Conservation (phyloP, 2,888 invertebrate genomes). For the Eupsilia transversa region DNA sequence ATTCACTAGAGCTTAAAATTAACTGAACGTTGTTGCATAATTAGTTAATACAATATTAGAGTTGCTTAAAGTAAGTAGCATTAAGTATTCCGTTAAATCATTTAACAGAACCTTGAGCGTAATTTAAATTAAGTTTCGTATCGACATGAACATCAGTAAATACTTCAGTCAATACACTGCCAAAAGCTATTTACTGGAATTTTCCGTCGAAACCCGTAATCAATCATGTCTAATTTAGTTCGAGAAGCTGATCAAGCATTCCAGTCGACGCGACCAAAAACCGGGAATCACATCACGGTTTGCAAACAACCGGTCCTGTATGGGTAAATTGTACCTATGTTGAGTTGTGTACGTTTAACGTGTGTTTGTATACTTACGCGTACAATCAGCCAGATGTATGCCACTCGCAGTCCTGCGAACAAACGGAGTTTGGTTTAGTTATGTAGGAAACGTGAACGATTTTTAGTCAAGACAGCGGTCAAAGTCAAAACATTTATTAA, state of each 20-base stretch:
- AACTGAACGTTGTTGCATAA: constrained; percentile 1
- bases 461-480: constrained; percentile 42
- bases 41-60: constrained; percentile 4
- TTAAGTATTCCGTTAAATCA: constrained; percentile 5
- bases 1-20: neutral
- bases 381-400: constrained; percentile 66
- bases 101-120: neutral
- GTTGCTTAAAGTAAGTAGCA: neutral
- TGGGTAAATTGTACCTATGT: constrained; percentile 29
- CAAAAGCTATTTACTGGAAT: constrained; percentile 22
- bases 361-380: constrained; percentile 69
- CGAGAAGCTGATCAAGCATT: constrained; percentile 69
- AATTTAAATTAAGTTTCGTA: constrained; percentile 8
- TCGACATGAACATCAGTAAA: constrained; percentile 19
- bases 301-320: constrained; percentile 61
- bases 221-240: constrained; percentile 67
- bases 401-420: constrained; percentile 69
- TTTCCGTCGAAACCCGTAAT: constrained; percentile 49
- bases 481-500: too few relatives aligned
- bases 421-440: constrained; percentile 63
- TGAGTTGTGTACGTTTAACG: constrained; percentile 24
- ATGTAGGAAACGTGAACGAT: constrained; percentile 40
- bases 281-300: constrained; percentile 68
- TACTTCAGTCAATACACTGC: constrained; percentile 16
- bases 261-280: constrained; percentile 61